phyloP scores from a whole-genome alignment of 2,797 vertebrate species.

The Margarornis squamiger region DNA sequence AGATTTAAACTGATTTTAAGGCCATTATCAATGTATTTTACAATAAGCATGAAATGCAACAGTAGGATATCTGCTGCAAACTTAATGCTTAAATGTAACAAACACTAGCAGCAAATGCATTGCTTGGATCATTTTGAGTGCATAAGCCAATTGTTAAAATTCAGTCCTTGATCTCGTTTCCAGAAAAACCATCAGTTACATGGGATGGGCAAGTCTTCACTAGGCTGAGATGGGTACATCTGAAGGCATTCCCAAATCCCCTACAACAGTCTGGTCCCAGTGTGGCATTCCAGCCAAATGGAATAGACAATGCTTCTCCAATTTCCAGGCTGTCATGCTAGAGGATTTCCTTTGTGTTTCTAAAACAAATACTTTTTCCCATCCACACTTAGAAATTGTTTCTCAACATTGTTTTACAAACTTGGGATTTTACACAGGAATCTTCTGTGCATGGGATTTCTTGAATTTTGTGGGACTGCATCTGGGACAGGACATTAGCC shows the following conservation, averaged over 20 bases:
- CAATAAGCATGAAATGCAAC: neutral
- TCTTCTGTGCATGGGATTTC: neutral
- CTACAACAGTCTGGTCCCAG: neutral
- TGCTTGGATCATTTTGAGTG: neutral
- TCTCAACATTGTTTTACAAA: neutral
- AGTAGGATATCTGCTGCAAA: neutral
- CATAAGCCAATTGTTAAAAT: neutral
- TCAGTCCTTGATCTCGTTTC: neutral
- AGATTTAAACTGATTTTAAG: neutral
- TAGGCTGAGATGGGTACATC: neutral
- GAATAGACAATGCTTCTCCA: neutral
- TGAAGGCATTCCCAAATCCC: neutral
- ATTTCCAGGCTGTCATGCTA: fast-evolving
- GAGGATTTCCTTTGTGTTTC: neutral
- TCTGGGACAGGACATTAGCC: neutral
- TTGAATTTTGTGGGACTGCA: neutral
- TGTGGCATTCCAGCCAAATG: neutral
- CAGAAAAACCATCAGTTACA: neutral
- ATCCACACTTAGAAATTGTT: neutral
- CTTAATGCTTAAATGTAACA: neutral
- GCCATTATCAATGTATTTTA: neutral
- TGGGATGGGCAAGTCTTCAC: neutral
- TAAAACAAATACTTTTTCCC: neutral
- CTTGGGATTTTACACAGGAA: neutral
- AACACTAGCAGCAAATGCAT: neutral